Percentiles rank a stretch among this genome's conserved stretches.
These are phyloP conservation scores for Drosophila atroscutellata DNA, from an alignment of 2,888 invertebrate genomes.

Conservation along the genomic window DNA sequence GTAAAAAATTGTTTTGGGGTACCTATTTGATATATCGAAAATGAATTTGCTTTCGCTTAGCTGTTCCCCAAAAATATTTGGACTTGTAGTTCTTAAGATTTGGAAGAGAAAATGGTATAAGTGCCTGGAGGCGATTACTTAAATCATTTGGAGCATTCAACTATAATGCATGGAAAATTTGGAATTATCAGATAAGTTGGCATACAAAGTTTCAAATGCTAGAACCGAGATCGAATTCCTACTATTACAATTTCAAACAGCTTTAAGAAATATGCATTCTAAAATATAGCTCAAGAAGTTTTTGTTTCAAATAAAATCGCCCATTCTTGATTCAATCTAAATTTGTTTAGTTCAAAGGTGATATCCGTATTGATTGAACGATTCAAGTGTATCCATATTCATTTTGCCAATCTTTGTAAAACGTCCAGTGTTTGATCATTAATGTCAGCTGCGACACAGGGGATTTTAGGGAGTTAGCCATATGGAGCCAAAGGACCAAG, in stretches of 20 bases:
- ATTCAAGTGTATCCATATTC: not conserved
- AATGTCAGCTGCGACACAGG: not conserved
- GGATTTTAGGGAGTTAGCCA: not conserved
- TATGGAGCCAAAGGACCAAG: conserved; percentile 3
- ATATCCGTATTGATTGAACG: not conserved
- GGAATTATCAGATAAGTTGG: no score
- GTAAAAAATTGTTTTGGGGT: rapidly evolving
- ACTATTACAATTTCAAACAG: not conserved
- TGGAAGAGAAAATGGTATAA: no score
- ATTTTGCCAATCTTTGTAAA: not conserved
- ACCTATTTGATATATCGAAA: not conserved
- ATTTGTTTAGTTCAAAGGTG: not conserved
- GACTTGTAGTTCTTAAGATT: no score
- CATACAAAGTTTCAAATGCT: no score
- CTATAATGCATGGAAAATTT: no score
- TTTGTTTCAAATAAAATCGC: not conserved
- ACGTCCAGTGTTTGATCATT: not conserved
- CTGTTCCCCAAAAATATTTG: not conserved
- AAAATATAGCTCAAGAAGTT: not conserved
- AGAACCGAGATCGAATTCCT: no score
- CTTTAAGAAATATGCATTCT: not conserved
- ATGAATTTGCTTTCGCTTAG: not conserved
- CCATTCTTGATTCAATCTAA: not conserved
- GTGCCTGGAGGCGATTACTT: no score
- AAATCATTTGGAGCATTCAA: no score